Evolutionary conservation across 2,888 invertebrate species (phyloP), one percentile per base, ranked within the genome.

Genomic region (Caenorhabditis doughertyi): DNA sequence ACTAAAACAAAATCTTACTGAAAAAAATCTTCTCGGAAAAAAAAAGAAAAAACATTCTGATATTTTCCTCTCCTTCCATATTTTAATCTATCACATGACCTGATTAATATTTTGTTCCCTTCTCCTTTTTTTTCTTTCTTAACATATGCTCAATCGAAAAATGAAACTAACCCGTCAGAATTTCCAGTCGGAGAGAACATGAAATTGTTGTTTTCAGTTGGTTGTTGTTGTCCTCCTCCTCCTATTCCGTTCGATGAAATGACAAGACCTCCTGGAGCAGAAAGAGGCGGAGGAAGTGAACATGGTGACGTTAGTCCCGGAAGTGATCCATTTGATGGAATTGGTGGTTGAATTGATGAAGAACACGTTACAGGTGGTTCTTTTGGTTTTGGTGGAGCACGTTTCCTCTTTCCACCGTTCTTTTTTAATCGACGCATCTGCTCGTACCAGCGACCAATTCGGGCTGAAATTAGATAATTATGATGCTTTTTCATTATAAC

Each of bases 391-490:
- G 83, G 83, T 35, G 83, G 82, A 27, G 82, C 82, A 3, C 82
- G 65, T 64, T 83, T 83, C 32, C 79, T 47, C 42, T 82, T 81
- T 32, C 84, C 83, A 13, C 86, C 86, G 68, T 81, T 86, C 77
- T 86, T 86, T 58, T 86, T 86, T 58, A 84, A 42, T 2, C 86
- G 68, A 18, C 86, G 74, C 58, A 84, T 77, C 58, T 86, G 86
- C 44, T 86, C 86, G 64, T 86, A 84, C 86, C 86, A 86, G 2
- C 86, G 84, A 64, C 82, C 68, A 56, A 86, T 86, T 27, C 84
- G 79, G 23, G 39, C 84, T 84, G 72, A 35, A 80, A 73, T 8
- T 42, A 5, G 16, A 11, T n/a, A n/a, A n/a, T n/a, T n/a, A n/a
- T n/a, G n/a, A 39, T 5, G 9, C 32, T 32, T 32, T 32, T 32